Base-by-base conservation (phyloP, 2,113 vertebrate genomes). In the Muntiacus reevesi region DNA sequence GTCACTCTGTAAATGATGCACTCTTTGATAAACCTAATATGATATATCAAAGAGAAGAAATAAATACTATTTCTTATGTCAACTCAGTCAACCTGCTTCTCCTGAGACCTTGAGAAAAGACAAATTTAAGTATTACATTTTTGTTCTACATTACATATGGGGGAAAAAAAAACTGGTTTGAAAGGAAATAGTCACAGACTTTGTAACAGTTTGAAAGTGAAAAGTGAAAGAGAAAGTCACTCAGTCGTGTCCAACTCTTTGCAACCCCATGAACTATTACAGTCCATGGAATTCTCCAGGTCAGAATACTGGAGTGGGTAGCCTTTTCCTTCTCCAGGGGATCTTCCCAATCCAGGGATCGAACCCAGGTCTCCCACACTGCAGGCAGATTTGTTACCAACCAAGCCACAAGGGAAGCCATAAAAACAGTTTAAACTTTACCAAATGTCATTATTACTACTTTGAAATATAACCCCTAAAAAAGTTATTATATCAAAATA, bases 1-100 rank as follows among this genome's bases (percentile, higher is more conserved):
- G 74, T 96, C 23, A 96, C 97, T 98, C 95, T 89, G 45, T 92
- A 94, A 98, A 97, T 97, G 97, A 98, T 92, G 98, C 95, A 67
- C 64, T 97, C 97, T 96, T 98, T 98, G 78, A 97, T 98, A 98
- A 98, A 94, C 13, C 27, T 12, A 96, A 96, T 83, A 43, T 52
- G 12, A 5, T 86, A 96, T 97, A 97, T 97, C 81, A 90, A 87
- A 97, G 90, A 98, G 76, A 97, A 94, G 33, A 98, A 87, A 59
- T 78, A 90, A 98, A 89, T 79, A 33, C 62, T 94, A 87, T 89
- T 74, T 97, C 67, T 94, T 96, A 10, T 92, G 85, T 98, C 78
- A 97, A 78, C 12, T 57, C n/a, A 74, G 17, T 93, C 59, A 59
- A 78, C 14, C 3, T 78, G 16, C 8, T 85, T 93, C 25, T 36